A percentile compares a stretch with the other conserved stretches of the same genome.
Evolutionary conservation across 2,888 invertebrate genomes (phyloP).

Genomic region (Malacosoma neustria): DNA sequence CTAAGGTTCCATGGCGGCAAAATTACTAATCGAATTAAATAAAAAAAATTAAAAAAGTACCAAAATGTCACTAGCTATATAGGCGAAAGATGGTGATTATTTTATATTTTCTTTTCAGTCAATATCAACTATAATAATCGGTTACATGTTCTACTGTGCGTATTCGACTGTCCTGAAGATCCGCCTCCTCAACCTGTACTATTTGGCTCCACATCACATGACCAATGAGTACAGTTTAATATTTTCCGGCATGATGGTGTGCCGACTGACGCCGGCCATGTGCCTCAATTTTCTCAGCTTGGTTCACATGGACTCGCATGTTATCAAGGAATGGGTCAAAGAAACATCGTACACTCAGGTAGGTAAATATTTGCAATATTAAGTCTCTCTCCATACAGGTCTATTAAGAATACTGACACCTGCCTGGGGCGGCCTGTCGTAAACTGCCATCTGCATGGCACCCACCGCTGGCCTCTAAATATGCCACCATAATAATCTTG

Average conservation of each 20-base stretch:
- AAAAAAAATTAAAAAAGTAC: too few relatives aligned
- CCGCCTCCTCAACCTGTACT: slow-evolving; percentile 95
- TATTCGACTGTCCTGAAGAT: slow-evolving; percentile 98
- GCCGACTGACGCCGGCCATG: slow-evolving; percentile 97
- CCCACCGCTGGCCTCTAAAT: too few relatives aligned
- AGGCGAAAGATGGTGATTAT: too few relatives aligned
- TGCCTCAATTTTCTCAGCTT: slow-evolving; percentile 98
- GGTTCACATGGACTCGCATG: slow-evolving; percentile 98
- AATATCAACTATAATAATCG: slow-evolving; percentile 91
- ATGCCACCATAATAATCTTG: too few relatives aligned
- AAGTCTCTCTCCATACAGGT: too few relatives aligned
- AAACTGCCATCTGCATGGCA: too few relatives aligned
- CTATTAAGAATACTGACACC: too few relatives aligned
- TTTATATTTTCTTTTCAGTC: slow-evolving; percentile 79
- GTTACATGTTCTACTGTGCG: slow-evolving; percentile 97
- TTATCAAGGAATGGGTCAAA: slow-evolving; percentile 84
- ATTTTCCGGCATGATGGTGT: slow-evolving; percentile 98
- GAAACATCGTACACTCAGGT: slow-evolving; percentile 98
- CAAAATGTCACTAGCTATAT: too few relatives aligned
- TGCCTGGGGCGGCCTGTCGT: too few relatives aligned
- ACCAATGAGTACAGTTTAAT: slow-evolving; percentile 99
- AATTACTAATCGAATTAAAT: too few relatives aligned
- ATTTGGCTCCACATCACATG: slow-evolving; percentile 97
- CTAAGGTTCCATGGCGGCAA: too few relatives aligned
- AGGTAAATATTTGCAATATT: slow-evolving; percentile 8